Conservation (phyloP, 2,888 invertebrate species). For the Spilosoma lubricipeda region DNA sequence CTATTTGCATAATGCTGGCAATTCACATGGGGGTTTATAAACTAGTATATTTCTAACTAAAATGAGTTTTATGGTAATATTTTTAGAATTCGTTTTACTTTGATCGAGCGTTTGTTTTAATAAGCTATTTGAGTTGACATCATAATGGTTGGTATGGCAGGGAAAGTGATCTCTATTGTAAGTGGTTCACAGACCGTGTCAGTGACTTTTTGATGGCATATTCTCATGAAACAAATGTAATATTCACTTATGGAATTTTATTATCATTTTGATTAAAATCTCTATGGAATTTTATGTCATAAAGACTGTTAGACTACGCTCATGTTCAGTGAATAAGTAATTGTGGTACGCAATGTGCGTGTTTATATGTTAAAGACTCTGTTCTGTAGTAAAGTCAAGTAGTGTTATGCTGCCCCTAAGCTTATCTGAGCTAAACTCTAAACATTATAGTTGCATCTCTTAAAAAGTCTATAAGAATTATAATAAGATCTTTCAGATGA, state of each 20-base stretch:
- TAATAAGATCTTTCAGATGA: too few species aligned
- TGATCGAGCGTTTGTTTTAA: not conserved
- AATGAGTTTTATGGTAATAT: not conserved
- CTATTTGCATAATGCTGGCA: conserved; percentile 12
- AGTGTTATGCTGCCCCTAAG: too few species aligned
- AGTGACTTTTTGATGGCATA: not conserved
- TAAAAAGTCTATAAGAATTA: too few species aligned
- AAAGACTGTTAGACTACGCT: too few species aligned
- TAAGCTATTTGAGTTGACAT: not conserved
- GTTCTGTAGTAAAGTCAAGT: too few species aligned
- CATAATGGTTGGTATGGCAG: not conserved
- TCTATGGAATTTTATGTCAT: not conserved
- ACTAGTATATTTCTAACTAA: not conserved
- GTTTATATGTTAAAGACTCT: too few species aligned
- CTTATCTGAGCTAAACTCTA: too few species aligned
- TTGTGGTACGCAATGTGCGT: too few species aligned
- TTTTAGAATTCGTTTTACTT: not conserved
- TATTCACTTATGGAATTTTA: not conserved
- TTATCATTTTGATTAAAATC: not conserved
- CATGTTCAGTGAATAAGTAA: too few species aligned
- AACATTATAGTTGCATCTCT: too few species aligned
- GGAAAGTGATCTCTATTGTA: conserved; percentile 9
- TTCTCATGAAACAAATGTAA: not conserved
- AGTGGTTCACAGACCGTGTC: not conserved
- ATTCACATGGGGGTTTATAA: not conserved